These are phyloP conservation scores for Polypedilum pembai DNA, from an alignment of 1,140 invertebrate genomes.

Conservation along the genomic window DNA sequence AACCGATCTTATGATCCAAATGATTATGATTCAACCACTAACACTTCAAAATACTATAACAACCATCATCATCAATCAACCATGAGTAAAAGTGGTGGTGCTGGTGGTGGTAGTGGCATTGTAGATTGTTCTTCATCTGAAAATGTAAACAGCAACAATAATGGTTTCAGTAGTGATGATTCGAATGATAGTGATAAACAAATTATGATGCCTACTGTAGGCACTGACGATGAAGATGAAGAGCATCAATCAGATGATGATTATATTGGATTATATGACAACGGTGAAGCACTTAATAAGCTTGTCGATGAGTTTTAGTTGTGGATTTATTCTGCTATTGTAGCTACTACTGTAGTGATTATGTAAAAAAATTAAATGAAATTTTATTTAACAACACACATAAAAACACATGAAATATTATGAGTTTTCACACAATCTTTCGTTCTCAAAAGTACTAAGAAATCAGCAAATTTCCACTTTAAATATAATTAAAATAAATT, in stretches of 20 bases:
- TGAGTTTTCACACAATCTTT: too few relatives aligned
- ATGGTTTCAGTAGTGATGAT: slow-evolving; percentile 10
- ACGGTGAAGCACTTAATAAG: slow-evolving; percentile 21
- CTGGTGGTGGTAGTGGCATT: too few relatives aligned
- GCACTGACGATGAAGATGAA: neutral
- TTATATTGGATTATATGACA: slow-evolving; percentile 26
- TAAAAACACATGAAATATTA: neutral
- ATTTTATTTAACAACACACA: neutral
- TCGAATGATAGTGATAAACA: neutral
- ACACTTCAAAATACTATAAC: slow-evolving; percentile 1
- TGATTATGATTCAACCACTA: neutral
- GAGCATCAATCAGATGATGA: slow-evolving; percentile 22
- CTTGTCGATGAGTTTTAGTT: slow-evolving; percentile 26
- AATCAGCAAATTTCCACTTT: too few relatives aligned
- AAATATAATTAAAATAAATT: too few relatives aligned
- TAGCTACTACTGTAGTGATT: neutral
- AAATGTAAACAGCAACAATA: neutral
- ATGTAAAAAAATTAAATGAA: slow-evolving; percentile 20
- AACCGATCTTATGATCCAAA: slow-evolving; percentile 21
- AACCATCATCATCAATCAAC: neutral
- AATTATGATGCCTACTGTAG: slow-evolving; percentile 21
- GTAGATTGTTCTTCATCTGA: neutral
- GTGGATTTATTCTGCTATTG: slow-evolving; percentile 14
- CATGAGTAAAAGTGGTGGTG: neutral
- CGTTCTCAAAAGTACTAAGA: too few relatives aligned